A percentile compares a stretch with the other conserved stretches of the same genome.
These are phyloP conservation scores for Morpho achilles DNA, from an alignment of 2,888 invertebrate genomes.

Conservation along the genomic window DNA sequence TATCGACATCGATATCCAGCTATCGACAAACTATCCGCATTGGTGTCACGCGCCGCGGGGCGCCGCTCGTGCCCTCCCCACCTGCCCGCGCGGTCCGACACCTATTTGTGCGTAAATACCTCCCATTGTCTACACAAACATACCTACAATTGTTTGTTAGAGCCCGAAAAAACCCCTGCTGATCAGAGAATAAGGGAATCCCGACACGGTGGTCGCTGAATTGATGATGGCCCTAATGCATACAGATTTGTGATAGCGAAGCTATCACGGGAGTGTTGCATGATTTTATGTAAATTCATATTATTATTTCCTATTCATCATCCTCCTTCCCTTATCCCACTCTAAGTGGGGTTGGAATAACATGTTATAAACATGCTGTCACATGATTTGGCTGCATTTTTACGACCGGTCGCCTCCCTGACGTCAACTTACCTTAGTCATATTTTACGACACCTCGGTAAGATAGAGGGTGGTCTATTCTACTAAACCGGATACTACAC, in stretches of 20 bases:
- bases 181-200: constrained; percentile 29
- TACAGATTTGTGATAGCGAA: constrained; percentile 9
- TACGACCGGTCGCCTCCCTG: too few species aligned
- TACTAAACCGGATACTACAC: too few species aligned
- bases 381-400: too few species aligned
- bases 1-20: constrained; percentile 20
- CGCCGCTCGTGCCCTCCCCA: constrained; percentile 35
- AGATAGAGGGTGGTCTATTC: too few species aligned
- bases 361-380: too few species aligned
- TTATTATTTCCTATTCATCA: too few species aligned
- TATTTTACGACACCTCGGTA: too few species aligned
- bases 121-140: constrained; percentile 34
- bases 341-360: too few species aligned
- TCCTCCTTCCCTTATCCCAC: too few species aligned
- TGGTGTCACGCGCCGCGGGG: constrained; percentile 39
- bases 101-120: constrained; percentile 34
- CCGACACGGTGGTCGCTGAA: constrained; percentile 33
- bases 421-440: too few species aligned
- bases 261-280: background rate
- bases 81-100: constrained; percentile 30
- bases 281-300: too few species aligned
- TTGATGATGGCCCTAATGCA: constrained; percentile 20
- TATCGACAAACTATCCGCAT: constrained; percentile 38
- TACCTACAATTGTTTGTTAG: constrained; percentile 29
- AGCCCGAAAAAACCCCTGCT: constrained; percentile 28